Base-by-base conservation (phyloP, 2,888 invertebrate genomes). In the Ophion ventricosus region DNA sequence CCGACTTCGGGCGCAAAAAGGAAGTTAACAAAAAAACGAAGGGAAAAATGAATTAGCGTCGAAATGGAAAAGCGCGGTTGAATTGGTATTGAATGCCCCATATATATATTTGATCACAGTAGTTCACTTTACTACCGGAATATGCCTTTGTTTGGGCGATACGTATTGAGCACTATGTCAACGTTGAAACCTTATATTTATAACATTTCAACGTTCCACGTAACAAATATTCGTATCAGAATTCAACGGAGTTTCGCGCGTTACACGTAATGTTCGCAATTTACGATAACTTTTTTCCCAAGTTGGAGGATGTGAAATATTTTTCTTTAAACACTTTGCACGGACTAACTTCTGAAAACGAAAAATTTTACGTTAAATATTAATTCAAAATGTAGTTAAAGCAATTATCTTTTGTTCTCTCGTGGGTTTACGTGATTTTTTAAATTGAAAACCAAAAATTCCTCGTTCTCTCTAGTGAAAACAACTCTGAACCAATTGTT, bases 41-140 rank as follows among this genome's bases (percentile, higher is more conserved):
- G 8, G 20, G 10, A 20, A 35, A 3, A 35, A 35, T 10, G 1
- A 66, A 49, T 49, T 49, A 5, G 35, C 35, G 7, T 5, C 49
- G 49, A 11, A 64, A 35, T 64, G 1, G 35, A 35, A 35, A 64
- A 64, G 1, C 29, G 1, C 29, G n/a, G 17, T n/a, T n/a, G 29
- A 8, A 14, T 61, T 26, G 3, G 20, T 54, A 49, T 74, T 26
- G 49, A 74, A 74, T 63, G 25, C 23, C 56, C 63, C 35, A 78
- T 61, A 70, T 7, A 56, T n/a, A 61, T 29, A 25, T 35, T 7
- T 26, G 40, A 73, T 56, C 78, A 43, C n/a, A 29, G 29, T 76
- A 63, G 76, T 59, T 69, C 54, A 67, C 70, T 5, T 23, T 54
- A 78, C 57, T 63, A 79, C 67, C 20, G 29, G 69, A 35, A 73